Conservation (phyloP, 2,113 vertebrate species). For the Neodon shergylaensis region DNA sequence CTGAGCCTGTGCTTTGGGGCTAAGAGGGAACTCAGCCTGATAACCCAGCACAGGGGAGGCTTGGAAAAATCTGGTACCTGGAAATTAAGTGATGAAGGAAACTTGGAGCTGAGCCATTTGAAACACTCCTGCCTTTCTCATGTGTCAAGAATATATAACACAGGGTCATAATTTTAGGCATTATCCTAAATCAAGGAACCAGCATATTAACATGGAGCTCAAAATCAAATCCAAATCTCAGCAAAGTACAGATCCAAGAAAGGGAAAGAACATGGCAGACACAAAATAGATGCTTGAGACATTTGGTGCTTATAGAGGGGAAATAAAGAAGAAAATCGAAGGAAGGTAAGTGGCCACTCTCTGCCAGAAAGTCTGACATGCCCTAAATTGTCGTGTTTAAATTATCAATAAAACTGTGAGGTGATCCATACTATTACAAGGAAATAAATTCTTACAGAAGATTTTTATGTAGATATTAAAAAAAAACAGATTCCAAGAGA, state of each 20-base stretch:
- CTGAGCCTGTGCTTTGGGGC: background rate
- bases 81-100: background rate
- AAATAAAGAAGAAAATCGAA: background rate
- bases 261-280: background rate
- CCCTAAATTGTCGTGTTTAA: background rate
- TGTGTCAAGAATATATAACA: background rate
- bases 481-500: background rate
- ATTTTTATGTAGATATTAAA: background rate
- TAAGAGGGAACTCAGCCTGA: background rate
- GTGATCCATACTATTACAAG: background rate
- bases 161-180: background rate
- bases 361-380: background rate
- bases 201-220: background rate
- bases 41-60: rapidly evolving
- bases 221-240: background rate
- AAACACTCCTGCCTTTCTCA: background rate
- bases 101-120: background rate
- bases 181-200: background rate
- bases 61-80: background rate
- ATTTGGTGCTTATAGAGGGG: background rate
- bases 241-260: background rate
- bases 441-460: background rate
- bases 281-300: background rate
- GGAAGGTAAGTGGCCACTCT: background rate
- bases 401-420: background rate